Evolutionary conservation across 2,888 invertebrate species (phyloP), one percentile per base, ranked within the genome.

Genomic region (Eilema caniola): DNA sequence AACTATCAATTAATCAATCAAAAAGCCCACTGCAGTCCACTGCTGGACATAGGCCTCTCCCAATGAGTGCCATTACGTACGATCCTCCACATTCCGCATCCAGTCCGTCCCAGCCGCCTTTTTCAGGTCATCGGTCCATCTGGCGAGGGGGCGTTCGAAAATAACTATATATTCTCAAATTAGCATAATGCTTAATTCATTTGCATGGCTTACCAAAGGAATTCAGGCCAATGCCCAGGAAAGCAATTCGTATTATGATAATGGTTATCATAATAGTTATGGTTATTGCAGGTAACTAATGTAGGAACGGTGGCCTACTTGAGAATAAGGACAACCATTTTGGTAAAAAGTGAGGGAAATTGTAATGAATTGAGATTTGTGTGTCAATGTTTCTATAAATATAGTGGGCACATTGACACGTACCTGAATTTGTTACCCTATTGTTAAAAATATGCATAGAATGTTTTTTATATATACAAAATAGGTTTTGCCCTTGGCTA

Each of bases 231-330:
- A 23, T 33, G 59, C 59, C 12, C 33, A 61, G 16, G 24, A 60
- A 69, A 47, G 31, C 59, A 31, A 69, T 63, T 69, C 63, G 23
- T 64, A 70, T 75, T 64, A 77, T 71, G 33, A 62, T 66, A 62
- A 62, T 62, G 59, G 31, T 59, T 65, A 69, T 72, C 60, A 56
- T 33, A 53, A 47, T 63, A 33, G 33, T 64, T 62, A 57, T 72
- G 69, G 47, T 60, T 74, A 66, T 72, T 66, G 62, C 56, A 64
- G 24, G 57, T 24, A 11, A 77, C 73, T 79, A 71, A 69, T 23
- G n/a, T 56, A 63, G 23, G 56, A 37, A 56, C 7, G 53, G 56
- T 78, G 67, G 37, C 80, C 77, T 80, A 70, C 68, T 80, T 80
- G 14, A 20, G 16, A 71, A 69, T 76, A 70, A 66, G 66, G 63